A percentile compares a stretch with the other conserved stretches of the same genome.
These are phyloP conservation scores for Troglohyphantes excavatus DNA, from an alignment of 2,888 invertebrate species.

Conservation along the genomic window DNA sequence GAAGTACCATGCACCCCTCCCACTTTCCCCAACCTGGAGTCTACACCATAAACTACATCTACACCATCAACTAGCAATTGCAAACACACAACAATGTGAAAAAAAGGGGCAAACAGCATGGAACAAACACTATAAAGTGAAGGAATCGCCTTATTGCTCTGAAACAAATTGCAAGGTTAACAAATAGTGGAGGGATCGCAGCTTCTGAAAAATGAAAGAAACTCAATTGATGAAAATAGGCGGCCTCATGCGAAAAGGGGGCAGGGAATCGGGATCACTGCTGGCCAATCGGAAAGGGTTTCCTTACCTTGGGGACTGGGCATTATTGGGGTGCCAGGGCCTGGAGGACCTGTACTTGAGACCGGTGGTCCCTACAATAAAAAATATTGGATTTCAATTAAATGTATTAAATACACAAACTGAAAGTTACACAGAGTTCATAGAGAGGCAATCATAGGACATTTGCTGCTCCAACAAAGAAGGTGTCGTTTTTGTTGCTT, in stretches of 20 bases:
- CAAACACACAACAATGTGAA: not conserved
- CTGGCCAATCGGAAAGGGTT: not conserved
- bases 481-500: too few relatives aligned
- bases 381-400: not conserved
- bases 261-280: not conserved
- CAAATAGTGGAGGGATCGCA: slow-evolving; percentile 24
- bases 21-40: too few relatives aligned
- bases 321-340: slow-evolving; percentile 99
- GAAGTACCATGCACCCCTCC: too few relatives aligned
- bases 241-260: slow-evolving; percentile 52
- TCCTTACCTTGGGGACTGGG: slow-evolving; percentile 94
- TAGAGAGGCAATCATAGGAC: too few relatives aligned
- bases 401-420: too few relatives aligned
- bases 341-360: slow-evolving; percentile 93
- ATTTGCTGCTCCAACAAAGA: too few relatives aligned
- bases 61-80: too few relatives aligned
- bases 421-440: too few relatives aligned
- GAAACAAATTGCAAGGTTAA: slow-evolving; percentile 33
- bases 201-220: slow-evolving; percentile 73
- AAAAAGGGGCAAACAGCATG: too few relatives aligned
- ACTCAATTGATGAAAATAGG: slow-evolving; percentile 57
- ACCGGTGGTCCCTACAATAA: slow-evolving; percentile 90
- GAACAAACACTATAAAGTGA: too few relatives aligned
- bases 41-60: too few relatives aligned
- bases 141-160: not conserved